phyloP scores from a whole-genome alignment of 2,888 invertebrate genomes.

The Meteorus colon region DNA sequence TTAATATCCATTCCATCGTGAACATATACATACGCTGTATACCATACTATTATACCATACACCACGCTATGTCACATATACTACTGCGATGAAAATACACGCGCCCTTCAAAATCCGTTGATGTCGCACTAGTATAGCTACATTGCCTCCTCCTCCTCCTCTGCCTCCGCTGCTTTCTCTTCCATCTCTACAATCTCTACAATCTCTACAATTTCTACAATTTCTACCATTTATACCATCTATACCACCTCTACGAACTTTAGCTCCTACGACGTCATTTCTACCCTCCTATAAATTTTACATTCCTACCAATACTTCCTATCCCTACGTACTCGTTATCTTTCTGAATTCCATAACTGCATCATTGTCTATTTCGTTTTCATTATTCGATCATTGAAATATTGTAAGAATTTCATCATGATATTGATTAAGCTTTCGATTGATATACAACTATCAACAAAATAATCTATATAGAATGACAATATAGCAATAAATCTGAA shows the following conservation, averaged over 20 bases:
- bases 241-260: too few species aligned
- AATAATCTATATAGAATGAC: too few species aligned
- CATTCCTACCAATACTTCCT: not conserved
- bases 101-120: conserved; percentile 35
- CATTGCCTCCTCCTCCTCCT: conserved; percentile 21
- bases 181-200: not conserved
- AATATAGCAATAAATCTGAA: too few species aligned
- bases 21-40: not conserved
- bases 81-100: conserved; percentile 19
- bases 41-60: not conserved
- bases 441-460: too few species aligned
- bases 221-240: not conserved
- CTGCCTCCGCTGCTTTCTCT: conserved; percentile 10
- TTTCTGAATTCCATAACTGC: not conserved
- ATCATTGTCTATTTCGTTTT: too few species aligned
- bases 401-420: too few species aligned
- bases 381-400: too few species aligned
- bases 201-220: too few species aligned
- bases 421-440: too few species aligned
- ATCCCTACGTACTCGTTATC: not conserved
- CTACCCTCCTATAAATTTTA: conserved; percentile 14
- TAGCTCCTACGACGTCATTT: conserved; percentile 20
- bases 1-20: not conserved
- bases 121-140: conserved; percentile 23
- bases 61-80: conserved; percentile 3